Evolutionary conservation across 2,113 vertebrate genomes (phyloP), one percentile per base, ranked within the genome.

Genomic region (Corvus hawaiiensis): DNA sequence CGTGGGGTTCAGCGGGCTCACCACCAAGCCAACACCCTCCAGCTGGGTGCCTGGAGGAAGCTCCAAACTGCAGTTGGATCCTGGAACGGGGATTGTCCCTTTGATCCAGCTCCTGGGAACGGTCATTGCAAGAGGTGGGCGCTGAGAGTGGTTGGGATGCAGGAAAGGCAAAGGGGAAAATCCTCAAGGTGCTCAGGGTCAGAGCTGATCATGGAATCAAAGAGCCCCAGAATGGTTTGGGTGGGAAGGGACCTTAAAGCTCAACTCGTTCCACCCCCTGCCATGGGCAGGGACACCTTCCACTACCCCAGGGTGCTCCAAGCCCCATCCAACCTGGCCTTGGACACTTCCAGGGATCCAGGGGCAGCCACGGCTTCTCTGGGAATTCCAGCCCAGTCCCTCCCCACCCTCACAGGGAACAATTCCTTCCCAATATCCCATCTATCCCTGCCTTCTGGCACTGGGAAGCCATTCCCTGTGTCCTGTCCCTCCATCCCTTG

Each of bases 381-480:
- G 61, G 23, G 56, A 58, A 7, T 35, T 35, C 56, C 22, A 58
- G 13, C 21, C 33, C 56, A 23, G 22, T 16, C 33, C 22, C 19
- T 58, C 21, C 9, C 9, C n/a, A 48, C 20, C n/a, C 17, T 61
- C 62, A 8, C n/a, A 46, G 23, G 0, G 0, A 72, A 3, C 0
- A 72, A 67, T 74, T 74, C 2, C 28, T 54, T n/a, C n/a, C 16
- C 52, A 67, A 4, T 13, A 44, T 73, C 27, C 18, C 35, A 51
- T 9, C 68, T 0, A 4, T 0, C 9, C 33, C 37, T 59, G 15
- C 13, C 3, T 52, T 74, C 33, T 81, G 44, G 6, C 27, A 89
- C 8, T 74, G 15, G 17, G 68, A 59, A 74, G 24, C 6, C 46
- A 54, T 54, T 75, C n/a, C 44, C 44, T 51, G 8, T 26, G 6